Percentiles rank a stretch among this genome's conserved stretches.
phyloP scores from a whole-genome alignment of 2,113 vertebrate genomes.

The Struthidea cinerea region DNA sequence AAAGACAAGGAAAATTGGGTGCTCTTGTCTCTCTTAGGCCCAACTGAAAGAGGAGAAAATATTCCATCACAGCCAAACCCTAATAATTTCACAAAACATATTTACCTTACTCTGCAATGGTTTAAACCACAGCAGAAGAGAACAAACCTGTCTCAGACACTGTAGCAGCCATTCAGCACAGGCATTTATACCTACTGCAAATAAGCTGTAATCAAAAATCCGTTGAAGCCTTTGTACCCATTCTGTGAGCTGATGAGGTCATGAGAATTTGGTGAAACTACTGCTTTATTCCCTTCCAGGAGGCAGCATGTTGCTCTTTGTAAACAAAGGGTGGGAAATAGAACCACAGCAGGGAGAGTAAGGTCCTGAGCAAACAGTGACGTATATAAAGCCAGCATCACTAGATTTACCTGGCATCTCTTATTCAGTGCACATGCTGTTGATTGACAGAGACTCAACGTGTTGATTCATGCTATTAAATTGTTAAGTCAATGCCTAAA shows the following conservation, averaged over 20 bases:
- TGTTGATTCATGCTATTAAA: constrained; percentile 55
- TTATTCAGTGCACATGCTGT: constrained; percentile 26
- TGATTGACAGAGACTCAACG: constrained; percentile 39
- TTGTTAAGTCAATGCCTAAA: constrained; percentile 52
- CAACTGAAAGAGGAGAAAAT: not conserved
- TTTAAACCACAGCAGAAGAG: not conserved
- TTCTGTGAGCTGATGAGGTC: not conserved
- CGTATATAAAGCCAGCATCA: not conserved
- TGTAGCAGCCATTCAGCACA: not conserved
- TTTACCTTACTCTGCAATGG: not conserved
- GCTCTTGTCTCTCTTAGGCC: not conserved
- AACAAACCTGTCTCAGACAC: not conserved
- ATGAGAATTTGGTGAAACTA: not conserved
- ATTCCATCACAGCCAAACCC: not conserved
- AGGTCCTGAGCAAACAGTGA: not conserved
- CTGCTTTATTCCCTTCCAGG: not conserved
- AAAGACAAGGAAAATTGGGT: not conserved
- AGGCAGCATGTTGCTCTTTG: not conserved
- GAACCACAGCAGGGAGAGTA: not conserved
- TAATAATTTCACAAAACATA: not conserved
- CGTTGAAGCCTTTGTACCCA: not conserved
- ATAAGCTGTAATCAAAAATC: not conserved
- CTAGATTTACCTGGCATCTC: not conserved
- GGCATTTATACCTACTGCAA: not conserved
- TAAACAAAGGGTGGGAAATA: not conserved